Evolutionary conservation across 2,113 vertebrate species (phyloP).

Genomic region (Hypanus sabinus): DNA sequence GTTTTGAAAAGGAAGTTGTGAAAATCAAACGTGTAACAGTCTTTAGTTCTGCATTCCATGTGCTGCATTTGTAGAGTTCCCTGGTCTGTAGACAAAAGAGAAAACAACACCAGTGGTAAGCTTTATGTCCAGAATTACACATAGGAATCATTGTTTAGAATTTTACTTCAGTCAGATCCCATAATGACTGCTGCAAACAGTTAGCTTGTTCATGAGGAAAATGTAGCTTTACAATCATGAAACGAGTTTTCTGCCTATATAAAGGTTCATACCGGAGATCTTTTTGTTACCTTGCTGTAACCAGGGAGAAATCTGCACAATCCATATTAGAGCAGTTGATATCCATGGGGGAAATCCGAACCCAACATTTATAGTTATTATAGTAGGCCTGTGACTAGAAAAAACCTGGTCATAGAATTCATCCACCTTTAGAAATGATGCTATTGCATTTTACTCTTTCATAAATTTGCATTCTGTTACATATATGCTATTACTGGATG

Average conservation of each 20-base stretch:
- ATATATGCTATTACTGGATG: not conserved
- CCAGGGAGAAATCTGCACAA: not conserved
- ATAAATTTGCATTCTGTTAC: not conserved
- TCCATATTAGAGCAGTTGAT: constrained; percentile 1
- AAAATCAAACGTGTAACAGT: not conserved
- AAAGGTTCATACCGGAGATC: not conserved
- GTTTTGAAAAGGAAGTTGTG: not conserved
- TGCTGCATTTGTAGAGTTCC: not conserved
- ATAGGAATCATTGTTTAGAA: not conserved
- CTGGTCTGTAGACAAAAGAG: not conserved
- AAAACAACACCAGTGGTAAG: not conserved
- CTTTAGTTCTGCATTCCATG: not conserved
- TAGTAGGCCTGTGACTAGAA: not conserved
- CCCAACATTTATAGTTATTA: not conserved
- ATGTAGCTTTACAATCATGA: not conserved
- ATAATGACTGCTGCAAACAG: not conserved
- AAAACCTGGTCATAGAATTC: not conserved
- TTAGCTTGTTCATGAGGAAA: not conserved
- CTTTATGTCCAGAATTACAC: not conserved
- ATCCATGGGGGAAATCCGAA: not conserved
- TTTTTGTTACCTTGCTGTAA: not conserved
- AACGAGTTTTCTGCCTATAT: not conserved
- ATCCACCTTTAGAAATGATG: not conserved
- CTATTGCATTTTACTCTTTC: not conserved
- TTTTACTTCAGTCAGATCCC: not conserved